A percentile compares a stretch with the other conserved stretches of the same genome.
phyloP scores from a whole-genome alignment of 2,797 vertebrate genomes.

The Oreortyx pictus region DNA sequence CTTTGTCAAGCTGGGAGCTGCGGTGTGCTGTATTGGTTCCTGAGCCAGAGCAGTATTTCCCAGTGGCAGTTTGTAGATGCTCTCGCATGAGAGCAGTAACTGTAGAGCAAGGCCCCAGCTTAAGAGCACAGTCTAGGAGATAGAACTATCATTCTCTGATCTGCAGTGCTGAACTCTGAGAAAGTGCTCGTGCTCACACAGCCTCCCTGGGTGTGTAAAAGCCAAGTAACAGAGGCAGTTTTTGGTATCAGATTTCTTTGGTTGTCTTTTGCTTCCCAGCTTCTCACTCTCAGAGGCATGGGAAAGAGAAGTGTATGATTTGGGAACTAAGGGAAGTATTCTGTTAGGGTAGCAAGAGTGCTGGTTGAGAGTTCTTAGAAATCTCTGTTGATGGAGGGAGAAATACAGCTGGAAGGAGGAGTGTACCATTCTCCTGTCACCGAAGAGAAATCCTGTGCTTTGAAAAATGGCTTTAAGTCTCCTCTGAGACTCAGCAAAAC shows the following conservation, averaged over 20 bases:
- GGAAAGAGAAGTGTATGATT: background rate
- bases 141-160: background rate
- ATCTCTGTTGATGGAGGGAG: background rate
- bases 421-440: background rate
- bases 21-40: background rate
- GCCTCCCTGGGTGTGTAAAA: background rate
- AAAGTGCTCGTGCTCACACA: background rate
- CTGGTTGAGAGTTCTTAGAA: background rate
- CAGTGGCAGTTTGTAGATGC: fast-evolving
- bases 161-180: background rate
- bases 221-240: background rate
- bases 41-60: background rate
- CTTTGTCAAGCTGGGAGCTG: background rate
- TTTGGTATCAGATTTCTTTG: background rate
- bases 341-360: background rate
- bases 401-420: background rate
- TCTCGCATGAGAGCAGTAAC: background rate
- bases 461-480: background rate
- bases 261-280: background rate
- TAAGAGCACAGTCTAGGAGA: background rate
- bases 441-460: background rate
- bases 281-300: background rate
- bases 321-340: background rate
- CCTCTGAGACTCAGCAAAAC: background rate
- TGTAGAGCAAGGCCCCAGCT: background rate